Percentiles rank a stretch among this genome's conserved stretches.
phyloP scores from a whole-genome alignment of 1,140 invertebrate species.

The Mylabris phalerata region DNA sequence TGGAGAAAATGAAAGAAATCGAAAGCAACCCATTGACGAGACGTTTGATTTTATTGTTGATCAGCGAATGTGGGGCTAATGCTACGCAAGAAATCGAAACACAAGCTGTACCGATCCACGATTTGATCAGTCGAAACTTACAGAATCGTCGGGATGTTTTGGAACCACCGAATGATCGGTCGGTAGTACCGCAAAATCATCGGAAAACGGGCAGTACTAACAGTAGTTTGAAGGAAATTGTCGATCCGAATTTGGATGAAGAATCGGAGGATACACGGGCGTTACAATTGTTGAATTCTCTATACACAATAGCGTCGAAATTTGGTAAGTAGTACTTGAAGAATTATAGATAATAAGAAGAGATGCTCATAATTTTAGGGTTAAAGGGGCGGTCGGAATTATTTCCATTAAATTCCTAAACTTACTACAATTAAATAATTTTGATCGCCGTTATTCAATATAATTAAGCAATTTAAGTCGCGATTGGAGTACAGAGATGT shows the following conservation, averaged over 20 bases:
- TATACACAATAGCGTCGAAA: conserved; percentile 74
- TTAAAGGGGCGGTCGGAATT: background rate
- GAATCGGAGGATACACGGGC: conserved; percentile 63
- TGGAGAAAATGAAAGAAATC: conserved; percentile 73
- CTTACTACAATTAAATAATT: too few relatives aligned
- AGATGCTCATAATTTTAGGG: background rate
- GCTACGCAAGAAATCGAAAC: conserved; percentile 56
- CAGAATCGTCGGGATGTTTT: conserved; percentile 38
- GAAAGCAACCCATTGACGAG: conserved; percentile 67
- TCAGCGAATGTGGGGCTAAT: conserved; percentile 65
- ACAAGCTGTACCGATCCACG: conserved; percentile 46
- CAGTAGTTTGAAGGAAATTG: conserved; percentile 17
- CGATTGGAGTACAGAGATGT: background rate
- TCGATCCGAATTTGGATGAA: conserved; percentile 34
- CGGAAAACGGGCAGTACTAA: conserved; percentile 26
- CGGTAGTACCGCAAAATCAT: background rate
- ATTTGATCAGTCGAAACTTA: conserved; percentile 35
- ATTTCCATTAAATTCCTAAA: background rate
- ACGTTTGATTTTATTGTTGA: conserved; percentile 64
- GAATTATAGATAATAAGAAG: background rate
- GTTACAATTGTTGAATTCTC: conserved; percentile 69
- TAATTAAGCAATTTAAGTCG: too few relatives aligned
- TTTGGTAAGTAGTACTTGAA: conserved; percentile 47
- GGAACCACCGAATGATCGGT: background rate
- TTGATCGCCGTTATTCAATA: too few relatives aligned